phyloP scores from a whole-genome alignment of 2,113 vertebrate species.

The Halichoerus grypus region DNA sequence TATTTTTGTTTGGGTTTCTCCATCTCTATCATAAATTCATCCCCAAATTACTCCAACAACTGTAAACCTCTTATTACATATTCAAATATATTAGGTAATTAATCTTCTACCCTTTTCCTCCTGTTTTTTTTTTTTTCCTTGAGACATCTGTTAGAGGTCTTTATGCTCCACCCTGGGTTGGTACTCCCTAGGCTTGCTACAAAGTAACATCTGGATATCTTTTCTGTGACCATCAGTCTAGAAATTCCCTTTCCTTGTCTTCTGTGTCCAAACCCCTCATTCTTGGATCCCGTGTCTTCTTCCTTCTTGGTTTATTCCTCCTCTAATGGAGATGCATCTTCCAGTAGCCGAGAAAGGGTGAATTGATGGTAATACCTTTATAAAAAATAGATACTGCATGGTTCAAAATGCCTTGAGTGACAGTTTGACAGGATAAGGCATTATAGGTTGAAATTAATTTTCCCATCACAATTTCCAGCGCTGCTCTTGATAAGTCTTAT shows the following conservation, averaged over 20 bases:
- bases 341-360: neutral
- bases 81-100: neutral
- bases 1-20: conserved; percentile 20
- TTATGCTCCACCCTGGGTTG: neutral
- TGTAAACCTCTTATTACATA: neutral
- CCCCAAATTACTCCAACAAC: neutral
- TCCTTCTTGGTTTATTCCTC: neutral
- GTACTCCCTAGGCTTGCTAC: neutral
- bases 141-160: neutral
- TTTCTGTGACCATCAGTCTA: neutral
- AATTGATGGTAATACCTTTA: neutral
- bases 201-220: neutral
- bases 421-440: neutral
- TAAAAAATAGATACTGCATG: neutral
- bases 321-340: neutral
- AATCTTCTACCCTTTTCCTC: neutral
- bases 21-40: neutral
- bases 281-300: neutral
- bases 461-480: neutral
- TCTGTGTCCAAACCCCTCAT: neutral
- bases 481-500: neutral
- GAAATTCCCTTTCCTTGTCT: neutral
- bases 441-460: neutral
- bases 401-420: neutral
- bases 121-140: neutral